These are phyloP conservation scores for Oxygymnocypris stewartii DNA, from an alignment of 2,113 vertebrate genomes.

Conservation along the genomic window DNA sequence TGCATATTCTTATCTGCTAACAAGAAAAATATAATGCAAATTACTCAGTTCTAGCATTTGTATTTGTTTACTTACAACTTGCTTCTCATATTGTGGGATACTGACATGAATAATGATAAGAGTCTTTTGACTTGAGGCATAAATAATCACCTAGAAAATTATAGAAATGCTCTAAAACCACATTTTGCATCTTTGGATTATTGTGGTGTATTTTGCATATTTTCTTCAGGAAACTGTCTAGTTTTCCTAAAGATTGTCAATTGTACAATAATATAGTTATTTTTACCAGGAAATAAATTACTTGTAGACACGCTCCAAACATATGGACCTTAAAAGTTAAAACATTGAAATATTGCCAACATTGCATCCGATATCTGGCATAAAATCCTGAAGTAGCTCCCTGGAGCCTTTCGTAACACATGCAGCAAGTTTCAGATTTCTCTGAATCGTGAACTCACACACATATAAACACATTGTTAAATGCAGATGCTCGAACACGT, in stretches of 20 bases:
- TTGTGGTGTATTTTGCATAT: not conserved
- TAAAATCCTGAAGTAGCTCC: slow-evolving; percentile 8
- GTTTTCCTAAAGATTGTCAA: not conserved
- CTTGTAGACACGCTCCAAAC: not conserved
- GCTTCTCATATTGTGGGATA: not conserved
- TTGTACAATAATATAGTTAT: not conserved
- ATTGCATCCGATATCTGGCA: not conserved
- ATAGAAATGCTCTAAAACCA: not conserved
- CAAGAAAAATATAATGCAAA: not conserved
- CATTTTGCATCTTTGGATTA: not conserved
- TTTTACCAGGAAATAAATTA: not conserved
- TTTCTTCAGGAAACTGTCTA: not conserved
- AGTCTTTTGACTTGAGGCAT: not conserved
- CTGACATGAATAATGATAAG: not conserved
- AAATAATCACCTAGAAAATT: not conserved
- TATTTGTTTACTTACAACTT: not conserved
- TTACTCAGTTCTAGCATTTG: not conserved
- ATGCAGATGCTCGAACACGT: slow-evolving; percentile 25
- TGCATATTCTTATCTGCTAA: slow-evolving; percentile 14
- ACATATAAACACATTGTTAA: slow-evolving; percentile 27
- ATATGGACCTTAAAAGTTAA: not conserved
- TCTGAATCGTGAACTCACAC: slow-evolving; percentile 1
- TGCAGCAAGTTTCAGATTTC: not conserved
- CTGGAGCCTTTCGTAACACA: not conserved
- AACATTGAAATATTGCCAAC: not conserved